Percentiles rank a stretch among this genome's conserved stretches.
Conservation (phyloP, 2,113 vertebrate genomes). For the Tricholaema leucomelas region DNA sequence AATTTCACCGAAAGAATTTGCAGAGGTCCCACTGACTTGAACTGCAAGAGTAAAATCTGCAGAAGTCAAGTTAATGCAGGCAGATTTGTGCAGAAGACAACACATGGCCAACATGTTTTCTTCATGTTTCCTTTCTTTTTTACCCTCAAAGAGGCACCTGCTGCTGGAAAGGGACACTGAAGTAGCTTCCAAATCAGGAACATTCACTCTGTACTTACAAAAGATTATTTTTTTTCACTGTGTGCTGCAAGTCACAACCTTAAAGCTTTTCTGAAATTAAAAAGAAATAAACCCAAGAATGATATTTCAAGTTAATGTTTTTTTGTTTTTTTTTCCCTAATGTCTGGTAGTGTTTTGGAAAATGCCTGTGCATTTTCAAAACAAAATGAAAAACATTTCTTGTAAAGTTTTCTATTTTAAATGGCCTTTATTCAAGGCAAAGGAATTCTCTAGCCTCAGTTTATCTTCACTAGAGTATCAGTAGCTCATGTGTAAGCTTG, state of each 20-base stretch:
- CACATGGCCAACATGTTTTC: constrained; percentile 26
- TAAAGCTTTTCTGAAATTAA: constrained; percentile 29
- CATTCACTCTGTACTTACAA: not conserved
- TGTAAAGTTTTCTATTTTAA: constrained; percentile 35
- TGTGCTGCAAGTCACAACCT: not conserved
- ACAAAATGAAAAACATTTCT: not conserved
- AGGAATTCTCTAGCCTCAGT: not conserved
- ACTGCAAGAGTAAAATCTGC: constrained; percentile 22
- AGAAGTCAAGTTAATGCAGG: constrained; percentile 9
- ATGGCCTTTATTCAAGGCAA: not conserved
- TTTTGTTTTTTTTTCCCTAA: not conserved
- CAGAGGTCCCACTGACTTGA: constrained; percentile 17
- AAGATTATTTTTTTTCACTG: not conserved
- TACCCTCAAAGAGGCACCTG: constrained; percentile 36
- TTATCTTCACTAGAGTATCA: not conserved
- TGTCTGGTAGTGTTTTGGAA: not conserved
- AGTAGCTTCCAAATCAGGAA: constrained; percentile 14
- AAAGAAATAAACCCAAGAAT: not conserved
- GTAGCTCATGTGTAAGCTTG: constrained; percentile 22
- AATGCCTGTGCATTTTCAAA: not conserved
- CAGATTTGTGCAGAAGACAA: constrained; percentile 18
- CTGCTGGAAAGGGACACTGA: constrained; percentile 32
- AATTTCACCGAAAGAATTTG: constrained; percentile 29
- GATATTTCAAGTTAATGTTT: not conserved
- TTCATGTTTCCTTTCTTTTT: constrained; percentile 13